Evolutionary conservation across 2,888 invertebrate genomes (phyloP), one percentile per base, ranked within the genome.

Genomic region (Yponomeuta malinellus): DNA sequence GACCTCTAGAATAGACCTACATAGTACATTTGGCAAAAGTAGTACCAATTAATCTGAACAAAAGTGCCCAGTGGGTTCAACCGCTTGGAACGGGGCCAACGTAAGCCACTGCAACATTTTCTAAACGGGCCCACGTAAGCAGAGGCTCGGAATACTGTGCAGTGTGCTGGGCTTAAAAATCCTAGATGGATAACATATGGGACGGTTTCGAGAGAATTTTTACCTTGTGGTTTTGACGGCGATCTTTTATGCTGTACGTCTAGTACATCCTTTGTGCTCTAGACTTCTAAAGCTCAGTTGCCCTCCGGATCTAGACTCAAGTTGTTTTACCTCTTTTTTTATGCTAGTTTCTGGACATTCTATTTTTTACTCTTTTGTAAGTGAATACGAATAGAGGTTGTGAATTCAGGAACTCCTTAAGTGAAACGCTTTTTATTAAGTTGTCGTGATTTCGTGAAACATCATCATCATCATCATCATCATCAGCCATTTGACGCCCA

Each of bases 21-120:
- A 15, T 74, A 80, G 79, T 84, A 78, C 81, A 86, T 87, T 88
- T 88, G 87, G 86, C 88, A 87, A 84, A 87, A 87, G 83, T 85
- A 83, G 84, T 83, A 78, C 83, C 86, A 86, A 88, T 88, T 88
- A 88, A 88, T 88, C 85, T 85, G 77, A 78, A 79, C 79, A 78
- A 79, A 83, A 82, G 80, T 82, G 81, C 77, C 76, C 79, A 77
- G 78, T 79, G 79, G 77, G 75, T 74, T 77, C 48, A 78, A 76
- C 74, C 78, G 73, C 76, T 81, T 87, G 87, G 87, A 85, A 74
- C 73, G 67, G 73, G 75, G 85, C 87, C 88, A 88, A 83, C 76
- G 76, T 78, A 78, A 68, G 68, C 65, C 33, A 33, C 68, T 65
- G 68, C 68, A 48, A 68, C 68, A 48, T 68, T 68, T 68, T 68